phyloP scores from a whole-genome alignment of 2,888 invertebrate genomes.

The Chalcosyrphus nemorum region DNA sequence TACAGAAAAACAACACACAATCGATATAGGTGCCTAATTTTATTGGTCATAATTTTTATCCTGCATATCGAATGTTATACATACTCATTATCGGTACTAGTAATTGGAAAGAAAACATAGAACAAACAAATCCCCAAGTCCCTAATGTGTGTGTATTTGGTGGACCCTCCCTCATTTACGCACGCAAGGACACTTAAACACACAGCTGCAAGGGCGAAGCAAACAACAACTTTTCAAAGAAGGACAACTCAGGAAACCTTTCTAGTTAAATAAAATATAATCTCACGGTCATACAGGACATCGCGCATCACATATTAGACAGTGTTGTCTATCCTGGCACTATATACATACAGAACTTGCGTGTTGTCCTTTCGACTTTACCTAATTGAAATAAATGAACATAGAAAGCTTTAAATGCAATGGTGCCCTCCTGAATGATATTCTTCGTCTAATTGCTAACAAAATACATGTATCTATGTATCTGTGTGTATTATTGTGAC shows the following conservation, averaged over 20 bases:
- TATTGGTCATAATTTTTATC: background rate
- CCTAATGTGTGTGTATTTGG: background rate
- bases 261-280: slow-evolving; percentile 42
- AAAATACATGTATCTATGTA: background rate
- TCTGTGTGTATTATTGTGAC: background rate
- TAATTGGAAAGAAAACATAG: background rate
- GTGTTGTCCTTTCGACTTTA: slow-evolving; percentile 13
- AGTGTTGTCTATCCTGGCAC: background rate
- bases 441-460: slow-evolving; percentile 17
- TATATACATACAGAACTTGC: background rate
- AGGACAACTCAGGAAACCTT: slow-evolving; percentile 21
- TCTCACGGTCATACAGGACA: slow-evolving; percentile 1
- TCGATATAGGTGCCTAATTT: slow-evolving; percentile 8
- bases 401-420: slow-evolving; percentile 3
- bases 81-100: background rate
- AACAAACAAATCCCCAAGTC: background rate
- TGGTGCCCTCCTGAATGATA: background rate
- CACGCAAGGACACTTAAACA: background rate
- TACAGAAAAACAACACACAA: background rate
- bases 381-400: slow-evolving; percentile 46
- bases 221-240: background rate
- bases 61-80: background rate
- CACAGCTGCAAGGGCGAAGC: background rate
- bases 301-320: too few relatives aligned
- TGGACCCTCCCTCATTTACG: background rate